Evolutionary conservation across 2,797 vertebrate species (phyloP), one percentile per base, ranked within the genome.

Genomic region (Amblyraja radiata): DNA sequence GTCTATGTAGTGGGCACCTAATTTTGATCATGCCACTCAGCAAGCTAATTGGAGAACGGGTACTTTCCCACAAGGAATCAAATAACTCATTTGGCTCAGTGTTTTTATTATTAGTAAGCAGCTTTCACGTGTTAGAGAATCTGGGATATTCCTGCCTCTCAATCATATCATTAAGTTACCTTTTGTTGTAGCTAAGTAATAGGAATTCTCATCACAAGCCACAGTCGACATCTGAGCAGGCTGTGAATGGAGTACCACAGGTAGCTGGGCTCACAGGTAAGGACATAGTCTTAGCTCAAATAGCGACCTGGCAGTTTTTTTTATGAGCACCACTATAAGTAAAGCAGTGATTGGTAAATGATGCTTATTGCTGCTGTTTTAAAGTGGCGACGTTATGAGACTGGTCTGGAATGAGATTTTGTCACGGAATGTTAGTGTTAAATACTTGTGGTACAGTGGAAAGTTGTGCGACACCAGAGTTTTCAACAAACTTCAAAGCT

Each of bases 401-500:
- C n/a, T 63, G 68, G 61, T 68, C 63, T 88, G 61, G 61, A 88
- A 36, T 68, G n/a, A 65, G 84, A 88, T 88, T 88, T 63, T 65
- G 28, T 65, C n/a, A 18, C 9, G n/a, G 84, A 88, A 63, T 88
- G 61, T 88, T 88, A 21, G 63, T 88, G 63, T 88, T 68, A 88
- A 88, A 88, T 88, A 88, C 65, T 68, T 68, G 84, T 88, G 84
- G 61, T 88, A 63, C 61, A 68, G 84, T 88, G 84, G 61, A 68
- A 88, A 8, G 14, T 21, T 88, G 36, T 88, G n/a, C 65, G 68
- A 88, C 68, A 88, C 36, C 84, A 88, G 58, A 86, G n/a, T 36
- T 88, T 88, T 88, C 63, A 88, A 36, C 36, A 16, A 8, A 88
- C 84, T 88, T 88, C 83, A 65, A 25, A 63, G 83, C 83, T 86